These are phyloP conservation scores for Limosa lapponica DNA, from an alignment of 2,797 vertebrate species.

Conservation along the genomic window DNA sequence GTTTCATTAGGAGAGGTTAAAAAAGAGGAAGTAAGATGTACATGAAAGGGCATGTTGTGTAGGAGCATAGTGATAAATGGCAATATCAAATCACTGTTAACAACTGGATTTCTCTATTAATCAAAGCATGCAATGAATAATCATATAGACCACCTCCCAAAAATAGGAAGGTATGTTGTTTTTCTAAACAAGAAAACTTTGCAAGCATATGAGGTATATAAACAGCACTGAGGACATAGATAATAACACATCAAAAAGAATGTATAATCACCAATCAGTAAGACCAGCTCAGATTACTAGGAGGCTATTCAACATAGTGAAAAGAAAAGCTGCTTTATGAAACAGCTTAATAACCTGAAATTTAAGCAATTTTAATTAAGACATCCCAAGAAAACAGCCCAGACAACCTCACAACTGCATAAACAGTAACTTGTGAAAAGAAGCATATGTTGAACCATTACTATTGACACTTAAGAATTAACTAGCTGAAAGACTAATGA, in stretches of 20 bases:
- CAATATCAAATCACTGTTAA: background rate
- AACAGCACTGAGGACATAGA: background rate
- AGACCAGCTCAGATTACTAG: background rate
- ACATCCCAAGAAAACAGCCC: background rate
- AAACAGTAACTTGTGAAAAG: background rate
- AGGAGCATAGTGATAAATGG: background rate
- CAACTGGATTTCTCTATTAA: background rate
- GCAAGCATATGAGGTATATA: background rate
- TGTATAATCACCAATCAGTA: background rate
- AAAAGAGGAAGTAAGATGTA: background rate
- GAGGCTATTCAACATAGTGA: background rate
- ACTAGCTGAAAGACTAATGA: background rate
- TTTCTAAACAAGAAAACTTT: background rate
- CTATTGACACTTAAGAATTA: background rate
- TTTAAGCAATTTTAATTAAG: background rate
- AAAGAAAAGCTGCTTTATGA: background rate
- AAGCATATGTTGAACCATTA: background rate
- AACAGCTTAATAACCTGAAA: background rate
- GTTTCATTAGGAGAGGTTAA: background rate
- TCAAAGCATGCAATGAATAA: background rate
- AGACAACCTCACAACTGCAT: background rate
- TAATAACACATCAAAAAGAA: background rate
- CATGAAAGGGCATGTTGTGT: background rate
- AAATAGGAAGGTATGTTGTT: accelerated
- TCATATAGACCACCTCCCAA: background rate